Evolutionary conservation across 2,113 vertebrate species (phyloP).

Genomic region (Mesoclemmys tuberculata): DNA sequence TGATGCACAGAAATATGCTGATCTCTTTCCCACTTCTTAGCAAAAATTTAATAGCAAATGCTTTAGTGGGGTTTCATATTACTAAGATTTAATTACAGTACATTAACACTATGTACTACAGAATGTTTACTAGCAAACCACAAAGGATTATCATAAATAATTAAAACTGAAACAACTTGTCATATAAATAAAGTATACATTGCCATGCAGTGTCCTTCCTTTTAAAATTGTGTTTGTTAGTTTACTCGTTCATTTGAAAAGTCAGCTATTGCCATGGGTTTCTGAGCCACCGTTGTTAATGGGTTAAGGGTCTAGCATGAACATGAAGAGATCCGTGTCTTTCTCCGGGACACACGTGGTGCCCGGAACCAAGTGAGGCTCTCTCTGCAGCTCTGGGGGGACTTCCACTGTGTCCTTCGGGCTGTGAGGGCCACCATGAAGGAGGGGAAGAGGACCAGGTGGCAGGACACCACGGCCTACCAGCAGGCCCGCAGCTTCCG

Average conservation of each 20-base stretch:
- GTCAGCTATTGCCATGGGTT: background rate
- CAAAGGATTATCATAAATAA: background rate
- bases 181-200: background rate
- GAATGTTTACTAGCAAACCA: background rate
- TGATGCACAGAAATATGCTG: background rate
- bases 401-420: too few species aligned
- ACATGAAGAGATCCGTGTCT: too few species aligned
- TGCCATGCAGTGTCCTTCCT: background rate
- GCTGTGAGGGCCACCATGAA: too few species aligned
- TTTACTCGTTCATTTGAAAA: background rate
- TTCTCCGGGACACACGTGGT: too few species aligned
- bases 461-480: too few species aligned
- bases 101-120: background rate
- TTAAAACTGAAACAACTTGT: background rate
- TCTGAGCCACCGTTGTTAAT: background rate
- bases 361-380: too few species aligned
- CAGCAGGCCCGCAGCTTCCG: too few species aligned
- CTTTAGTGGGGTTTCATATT: background rate
- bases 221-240: background rate
- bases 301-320: background rate
- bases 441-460: too few species aligned
- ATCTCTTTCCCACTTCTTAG: background rate
- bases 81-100: background rate
- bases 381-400: too few species aligned
- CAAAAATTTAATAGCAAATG: background rate